phyloP scores from a whole-genome alignment of 1,140 invertebrate genomes.

The Drosophila orena region DNA sequence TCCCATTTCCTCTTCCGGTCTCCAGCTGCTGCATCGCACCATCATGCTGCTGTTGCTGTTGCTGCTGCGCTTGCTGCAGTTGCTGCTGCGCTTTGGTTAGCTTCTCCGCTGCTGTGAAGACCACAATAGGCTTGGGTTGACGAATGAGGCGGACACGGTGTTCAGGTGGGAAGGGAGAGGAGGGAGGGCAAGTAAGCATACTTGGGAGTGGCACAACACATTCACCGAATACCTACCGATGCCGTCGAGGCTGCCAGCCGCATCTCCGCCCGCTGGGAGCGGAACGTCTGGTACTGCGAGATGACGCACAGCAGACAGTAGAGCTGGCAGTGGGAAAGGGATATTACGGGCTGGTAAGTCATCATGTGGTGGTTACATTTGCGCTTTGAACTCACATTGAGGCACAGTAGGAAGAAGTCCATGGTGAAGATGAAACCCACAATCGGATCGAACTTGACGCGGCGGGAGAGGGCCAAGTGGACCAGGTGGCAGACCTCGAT shows the following conservation, averaged over 20 bases:
- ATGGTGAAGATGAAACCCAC: slow-evolving; percentile 80
- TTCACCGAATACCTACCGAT: slow-evolving; percentile 52
- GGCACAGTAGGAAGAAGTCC: slow-evolving; percentile 75
- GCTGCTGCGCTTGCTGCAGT: slow-evolving; percentile 26
- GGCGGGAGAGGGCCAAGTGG: slow-evolving; percentile 59
- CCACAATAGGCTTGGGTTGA: slow-evolving; percentile 51
- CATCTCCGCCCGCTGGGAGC: slow-evolving; percentile 42
- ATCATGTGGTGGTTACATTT: too few relatives aligned
- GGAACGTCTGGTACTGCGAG: slow-evolving; percentile 71
- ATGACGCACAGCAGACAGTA: slow-evolving; percentile 75
- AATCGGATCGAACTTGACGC: slow-evolving; percentile 73
- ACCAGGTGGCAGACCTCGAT: slow-evolving; percentile 67
- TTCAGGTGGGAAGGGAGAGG: neutral
- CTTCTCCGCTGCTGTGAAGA: slow-evolving; percentile 59
- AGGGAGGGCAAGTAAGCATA: slow-evolving; percentile 18
- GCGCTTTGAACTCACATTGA: slow-evolving; percentile 64
- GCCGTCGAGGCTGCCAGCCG: slow-evolving; percentile 30
- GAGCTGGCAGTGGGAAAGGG: slow-evolving; percentile 35
- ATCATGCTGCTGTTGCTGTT: slow-evolving; percentile 7
- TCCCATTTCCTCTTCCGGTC: slow-evolving; percentile 27
- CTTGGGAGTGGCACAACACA: slow-evolving; percentile 17
- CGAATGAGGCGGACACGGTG: slow-evolving; percentile 1
- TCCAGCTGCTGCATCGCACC: slow-evolving; percentile 16
- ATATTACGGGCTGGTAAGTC: neutral
- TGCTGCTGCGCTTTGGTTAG: slow-evolving; percentile 52